These are phyloP conservation scores for Brachirus orientalis DNA, from an alignment of 2,113 vertebrate species.

Conservation along the genomic window DNA sequence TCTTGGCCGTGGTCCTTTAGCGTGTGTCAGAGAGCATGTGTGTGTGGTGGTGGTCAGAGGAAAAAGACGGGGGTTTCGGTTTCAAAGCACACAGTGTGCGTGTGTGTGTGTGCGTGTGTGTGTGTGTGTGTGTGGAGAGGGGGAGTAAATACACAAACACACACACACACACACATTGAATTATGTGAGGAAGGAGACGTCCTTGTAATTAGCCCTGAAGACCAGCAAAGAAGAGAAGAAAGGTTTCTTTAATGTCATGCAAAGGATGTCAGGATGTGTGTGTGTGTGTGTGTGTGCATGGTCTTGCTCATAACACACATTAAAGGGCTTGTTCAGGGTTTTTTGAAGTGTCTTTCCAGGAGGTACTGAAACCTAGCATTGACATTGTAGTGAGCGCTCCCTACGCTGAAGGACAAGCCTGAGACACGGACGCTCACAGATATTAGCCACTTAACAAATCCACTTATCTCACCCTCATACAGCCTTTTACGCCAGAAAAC, in stretches of 20 bases:
- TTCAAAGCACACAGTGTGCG: conserved; percentile 42
- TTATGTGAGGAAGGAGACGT: conserved; percentile 80
- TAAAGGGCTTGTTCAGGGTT: too few relatives aligned
- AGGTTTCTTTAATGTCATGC: conserved; percentile 38
- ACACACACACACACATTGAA: conserved; percentile 74
- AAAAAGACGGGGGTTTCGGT: conserved; percentile 20
- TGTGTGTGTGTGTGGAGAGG: conserved; percentile 8
- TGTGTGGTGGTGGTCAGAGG: neutral
- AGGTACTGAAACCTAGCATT: too few relatives aligned
- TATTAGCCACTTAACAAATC: too few relatives aligned
- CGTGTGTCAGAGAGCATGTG: conserved; percentile 12
- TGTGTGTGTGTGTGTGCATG: conserved; percentile 26
- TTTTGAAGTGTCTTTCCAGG: too few relatives aligned
- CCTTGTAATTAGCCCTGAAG: conserved; percentile 84
- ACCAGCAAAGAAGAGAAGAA: conserved; percentile 35
- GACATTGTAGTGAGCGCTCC: too few relatives aligned
- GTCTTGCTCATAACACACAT: neutral
- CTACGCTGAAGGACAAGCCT: too few relatives aligned
- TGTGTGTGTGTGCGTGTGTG: conserved; percentile 3
- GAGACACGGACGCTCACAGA: too few relatives aligned
- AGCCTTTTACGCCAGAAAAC: too few relatives aligned
- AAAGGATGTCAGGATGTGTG: too few relatives aligned
- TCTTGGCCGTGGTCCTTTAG: conserved; percentile 17
- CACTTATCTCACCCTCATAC: too few relatives aligned
- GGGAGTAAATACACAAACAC: conserved; percentile 65